Evolutionary conservation across 2,113 vertebrate species (phyloP), one percentile per base, ranked within the genome.

Genomic region (Phrynosoma blainvillii): DNA sequence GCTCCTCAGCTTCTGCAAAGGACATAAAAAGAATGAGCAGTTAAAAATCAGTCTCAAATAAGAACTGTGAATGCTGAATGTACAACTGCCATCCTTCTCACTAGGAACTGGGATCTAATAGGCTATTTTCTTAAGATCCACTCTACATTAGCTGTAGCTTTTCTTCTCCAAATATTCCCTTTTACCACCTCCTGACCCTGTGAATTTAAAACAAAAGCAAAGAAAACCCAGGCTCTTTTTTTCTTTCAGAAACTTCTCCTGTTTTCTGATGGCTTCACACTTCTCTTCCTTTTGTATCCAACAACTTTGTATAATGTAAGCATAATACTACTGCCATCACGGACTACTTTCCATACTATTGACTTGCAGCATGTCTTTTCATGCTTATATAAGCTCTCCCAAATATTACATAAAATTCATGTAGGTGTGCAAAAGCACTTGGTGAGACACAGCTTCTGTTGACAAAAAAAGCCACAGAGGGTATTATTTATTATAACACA

Each of bases 1-100:
- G 98, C 95, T 99, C 99, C 94, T 99, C 99, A 0, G 98, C 99
- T 97, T 99, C 99, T 99, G 98, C 95, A 97, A 95, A 96, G 92
- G 94, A 90, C 91, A 95, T 90, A 93, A 93, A 91, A 93, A 93
- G 65, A 78, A 42, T 77, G 75, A 85, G 0, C 65, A 92, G 88
- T 96, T 93, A 75, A 6, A 71, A 23, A 27, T 0, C 18, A 70
- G 79, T 27, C 89, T 84, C 86, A 86, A 12, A 80, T 73, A 87
- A 20, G 80, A 42, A 20, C 25, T 84, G 5, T 71, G 42, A 0
- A 0, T 27, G 82, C 84, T 94, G 94, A 84, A 87, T 88, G 84
- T 84, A 84, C 82, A 90, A 84, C 88, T 88, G 74, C 87, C 80
- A 92, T 76, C 59, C 62, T 84, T 87, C 70, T 10, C 0, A 0